Evolutionary conservation across 2,797 vertebrate genomes (phyloP).

Genomic region (Alectoris magna): DNA sequence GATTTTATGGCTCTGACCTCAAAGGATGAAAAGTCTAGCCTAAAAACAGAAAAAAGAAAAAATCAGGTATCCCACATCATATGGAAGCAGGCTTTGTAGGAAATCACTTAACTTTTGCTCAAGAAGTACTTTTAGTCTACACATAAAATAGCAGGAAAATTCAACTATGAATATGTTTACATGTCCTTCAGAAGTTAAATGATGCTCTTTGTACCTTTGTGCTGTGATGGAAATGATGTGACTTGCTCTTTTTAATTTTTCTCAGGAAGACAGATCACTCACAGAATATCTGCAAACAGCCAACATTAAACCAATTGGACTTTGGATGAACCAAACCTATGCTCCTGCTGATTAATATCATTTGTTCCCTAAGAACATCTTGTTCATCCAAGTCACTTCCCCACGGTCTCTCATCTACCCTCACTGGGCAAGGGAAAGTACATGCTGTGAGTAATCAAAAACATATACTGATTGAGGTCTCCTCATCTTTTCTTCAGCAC

Average conservation of each 20-base stretch:
- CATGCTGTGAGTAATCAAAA: accelerated
- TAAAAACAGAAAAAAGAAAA: not conserved
- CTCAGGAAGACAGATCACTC: not conserved
- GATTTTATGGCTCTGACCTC: not conserved
- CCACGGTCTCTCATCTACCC: not conserved
- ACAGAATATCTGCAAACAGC: not conserved
- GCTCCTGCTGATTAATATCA: not conserved
- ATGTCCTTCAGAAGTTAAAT: not conserved
- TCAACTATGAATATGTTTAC: not conserved
- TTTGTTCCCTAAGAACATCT: not conserved
- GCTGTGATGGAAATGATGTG: not conserved
- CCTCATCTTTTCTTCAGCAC: not conserved
- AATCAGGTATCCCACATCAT: not conserved
- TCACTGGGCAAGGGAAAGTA: not conserved
- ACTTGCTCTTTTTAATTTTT: not conserved
- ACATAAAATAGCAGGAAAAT: not conserved
- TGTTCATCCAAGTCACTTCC: not conserved
- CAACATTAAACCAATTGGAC: not conserved
- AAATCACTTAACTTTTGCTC: not conserved
- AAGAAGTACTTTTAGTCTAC: not conserved
- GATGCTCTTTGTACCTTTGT: not conserved
- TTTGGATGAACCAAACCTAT: not conserved
- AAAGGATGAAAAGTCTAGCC: not conserved
- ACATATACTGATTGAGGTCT: not conserved
- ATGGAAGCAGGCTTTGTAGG: not conserved